Conservation (phyloP, 1,140 invertebrate species). For the Drosophila lacertosa region DNA sequence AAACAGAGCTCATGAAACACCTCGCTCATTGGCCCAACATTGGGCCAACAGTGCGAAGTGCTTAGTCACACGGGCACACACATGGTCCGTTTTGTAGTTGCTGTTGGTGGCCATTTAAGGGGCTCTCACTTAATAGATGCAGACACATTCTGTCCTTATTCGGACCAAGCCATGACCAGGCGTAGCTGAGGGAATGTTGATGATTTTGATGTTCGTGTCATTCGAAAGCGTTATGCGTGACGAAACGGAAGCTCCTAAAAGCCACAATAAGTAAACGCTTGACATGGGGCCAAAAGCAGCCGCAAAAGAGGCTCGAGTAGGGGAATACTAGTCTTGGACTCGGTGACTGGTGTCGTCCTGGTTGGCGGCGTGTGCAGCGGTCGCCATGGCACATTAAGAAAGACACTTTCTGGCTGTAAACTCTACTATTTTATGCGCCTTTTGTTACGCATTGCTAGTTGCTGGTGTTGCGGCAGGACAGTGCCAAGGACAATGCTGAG, state of each 20-base stretch:
- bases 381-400: conserved; percentile 75
- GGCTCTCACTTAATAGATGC: conserved; percentile 30
- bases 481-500: conserved; percentile 31
- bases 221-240: conserved; percentile 76
- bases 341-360: conserved; percentile 21
- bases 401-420: conserved; percentile 64
- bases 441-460: conserved; percentile 66
- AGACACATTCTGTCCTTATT: conserved; percentile 31
- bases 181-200: conserved; percentile 63
- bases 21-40: conserved; percentile 55
- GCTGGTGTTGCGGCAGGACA: conserved; percentile 14
- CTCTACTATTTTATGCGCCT: conserved; percentile 69
- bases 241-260: conserved; percentile 77
- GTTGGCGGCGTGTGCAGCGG: conserved; percentile 31
- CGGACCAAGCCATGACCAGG: conserved; percentile 10
- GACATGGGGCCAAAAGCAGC: conserved; percentile 68
- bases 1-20: conserved; percentile 54
- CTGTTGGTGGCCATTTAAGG: conserved; percentile 28
- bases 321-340: conserved; percentile 20
- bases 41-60: conserved; percentile 18
- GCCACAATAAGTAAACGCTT: conserved; percentile 69
- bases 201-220: conserved; percentile 76
- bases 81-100: conserved; percentile 54
- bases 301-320: conserved; percentile 35
- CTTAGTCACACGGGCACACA: neutral